These are phyloP conservation scores for Cybosia mesomella DNA, from an alignment of 2,888 invertebrate species.

Conservation along the genomic window DNA sequence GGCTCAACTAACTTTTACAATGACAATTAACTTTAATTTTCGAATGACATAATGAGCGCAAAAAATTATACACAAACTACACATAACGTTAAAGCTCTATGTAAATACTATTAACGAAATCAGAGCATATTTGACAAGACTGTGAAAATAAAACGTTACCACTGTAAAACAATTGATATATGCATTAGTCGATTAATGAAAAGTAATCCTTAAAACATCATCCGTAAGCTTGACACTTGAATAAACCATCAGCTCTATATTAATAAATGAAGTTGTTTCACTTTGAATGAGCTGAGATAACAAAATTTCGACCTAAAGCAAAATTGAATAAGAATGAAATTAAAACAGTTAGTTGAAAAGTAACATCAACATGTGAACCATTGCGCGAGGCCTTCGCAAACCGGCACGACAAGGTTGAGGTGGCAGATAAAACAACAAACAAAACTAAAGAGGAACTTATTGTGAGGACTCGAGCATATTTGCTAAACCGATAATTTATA, in stretches of 20 bases:
- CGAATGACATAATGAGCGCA: background rate
- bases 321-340: constrained; percentile 40
- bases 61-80: constrained; percentile 2
- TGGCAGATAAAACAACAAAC: constrained; percentile 68
- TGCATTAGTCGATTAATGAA: constrained; percentile 17
- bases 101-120: background rate
- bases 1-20: background rate
- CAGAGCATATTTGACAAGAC: constrained; percentile 15
- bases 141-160: constrained; percentile 28
- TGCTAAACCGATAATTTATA: constrained; percentile 47
- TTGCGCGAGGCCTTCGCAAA: constrained; percentile 67
- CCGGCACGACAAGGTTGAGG: constrained; percentile 74
- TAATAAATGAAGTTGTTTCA: constrained; percentile 42
- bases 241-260: constrained; percentile 26
- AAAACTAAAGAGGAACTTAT: constrained; percentile 57
- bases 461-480: constrained; percentile 51
- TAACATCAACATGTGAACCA: constrained; percentile 60
- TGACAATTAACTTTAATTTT: background rate
- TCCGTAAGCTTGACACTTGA: constrained; percentile 29
- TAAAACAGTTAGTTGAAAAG: constrained; percentile 35
- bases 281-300: constrained; percentile 24
- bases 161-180: constrained; percentile 25
- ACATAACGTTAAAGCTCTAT: background rate
- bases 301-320: constrained; percentile 42
- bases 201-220: constrained; percentile 12